Percentiles rank a stretch among this genome's conserved stretches.
These are phyloP conservation scores for human (Homo sapiens) DNA, from an alignment of 2,113 vertebrate genomes.

Conservation along the genomic window DNA sequence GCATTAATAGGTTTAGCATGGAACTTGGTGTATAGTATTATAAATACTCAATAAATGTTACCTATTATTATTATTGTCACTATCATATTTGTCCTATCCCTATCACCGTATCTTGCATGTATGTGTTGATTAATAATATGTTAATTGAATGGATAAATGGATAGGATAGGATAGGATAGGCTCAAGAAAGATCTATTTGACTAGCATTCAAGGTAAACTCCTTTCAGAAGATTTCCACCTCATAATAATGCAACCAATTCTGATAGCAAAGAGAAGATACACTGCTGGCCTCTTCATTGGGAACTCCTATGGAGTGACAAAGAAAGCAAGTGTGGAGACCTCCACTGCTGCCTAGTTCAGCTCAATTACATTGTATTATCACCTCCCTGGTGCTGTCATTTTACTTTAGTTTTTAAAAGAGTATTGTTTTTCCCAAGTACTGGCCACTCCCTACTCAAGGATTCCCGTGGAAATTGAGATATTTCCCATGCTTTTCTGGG, in stretches of 20 bases:
- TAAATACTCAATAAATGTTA: too few relatives aligned
- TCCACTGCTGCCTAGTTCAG: neutral
- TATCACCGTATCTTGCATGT: too few relatives aligned
- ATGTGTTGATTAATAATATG: neutral
- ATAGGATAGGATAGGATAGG: too few relatives aligned
- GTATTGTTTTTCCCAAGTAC: constrained; percentile 40
- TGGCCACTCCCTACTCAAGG: neutral
- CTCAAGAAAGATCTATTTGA: neutral
- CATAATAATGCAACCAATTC: neutral
- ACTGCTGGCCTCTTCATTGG: neutral
- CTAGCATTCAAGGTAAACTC: neutral
- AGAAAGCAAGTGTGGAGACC: neutral
- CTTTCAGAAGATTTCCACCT: neutral
- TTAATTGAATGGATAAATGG: neutral
- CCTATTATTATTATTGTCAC: neutral
- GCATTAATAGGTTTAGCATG: neutral
- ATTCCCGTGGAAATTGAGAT: constrained; percentile 3
- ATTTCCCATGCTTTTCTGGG: constrained; percentile 57
- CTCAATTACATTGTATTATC: neutral
- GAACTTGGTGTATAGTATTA: neutral
- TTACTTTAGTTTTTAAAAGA: neutral
- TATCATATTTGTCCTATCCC: neutral
- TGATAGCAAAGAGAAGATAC: neutral
- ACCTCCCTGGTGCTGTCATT: neutral
- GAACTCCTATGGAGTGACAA: too few relatives aligned